Evolutionary conservation across 2,113 vertebrate species (phyloP).

Genomic region (Xiphophorus couchianus): DNA sequence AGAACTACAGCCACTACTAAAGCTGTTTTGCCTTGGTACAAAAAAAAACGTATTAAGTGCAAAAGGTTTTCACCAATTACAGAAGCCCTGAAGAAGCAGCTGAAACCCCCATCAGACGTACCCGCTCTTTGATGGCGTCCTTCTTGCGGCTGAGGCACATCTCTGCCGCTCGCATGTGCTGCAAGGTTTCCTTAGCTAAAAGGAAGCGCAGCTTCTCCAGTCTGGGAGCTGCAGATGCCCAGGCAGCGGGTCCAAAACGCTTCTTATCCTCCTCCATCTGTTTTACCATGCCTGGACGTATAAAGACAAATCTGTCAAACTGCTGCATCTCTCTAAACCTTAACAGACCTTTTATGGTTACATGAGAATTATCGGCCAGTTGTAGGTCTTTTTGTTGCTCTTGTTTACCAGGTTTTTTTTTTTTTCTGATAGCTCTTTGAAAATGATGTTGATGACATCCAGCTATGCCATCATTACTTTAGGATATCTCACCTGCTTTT

Average conservation of each 20-base stretch:
- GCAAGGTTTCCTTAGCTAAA: constrained; percentile 91
- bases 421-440: not conserved
- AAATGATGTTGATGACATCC: not conserved
- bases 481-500: not conserved
- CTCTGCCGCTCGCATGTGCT: constrained; percentile 89
- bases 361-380: not conserved
- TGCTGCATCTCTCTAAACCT: not conserved
- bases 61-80: constrained; percentile 1
- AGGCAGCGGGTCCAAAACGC: constrained; percentile 89
- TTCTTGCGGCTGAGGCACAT: constrained; percentile 89
- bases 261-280: constrained; percentile 90
- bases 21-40: too few species aligned
- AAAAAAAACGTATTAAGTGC: not conserved
- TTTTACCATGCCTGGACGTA: constrained; percentile 87
- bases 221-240: constrained; percentile 87
- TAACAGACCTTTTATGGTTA: not conserved
- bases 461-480: not conserved
- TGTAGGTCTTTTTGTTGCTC: too few species aligned
- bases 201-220: constrained; percentile 88
- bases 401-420: too few species aligned
- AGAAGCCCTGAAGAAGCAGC: not conserved
- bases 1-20: constrained; percentile 18
- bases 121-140: constrained; percentile 81
- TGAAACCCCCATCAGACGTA: constrained; percentile 5
- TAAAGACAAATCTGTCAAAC: not conserved